These are phyloP conservation scores for Sorex araneus DNA, from an alignment of 2,113 vertebrate genomes.

Conservation along the genomic window DNA sequence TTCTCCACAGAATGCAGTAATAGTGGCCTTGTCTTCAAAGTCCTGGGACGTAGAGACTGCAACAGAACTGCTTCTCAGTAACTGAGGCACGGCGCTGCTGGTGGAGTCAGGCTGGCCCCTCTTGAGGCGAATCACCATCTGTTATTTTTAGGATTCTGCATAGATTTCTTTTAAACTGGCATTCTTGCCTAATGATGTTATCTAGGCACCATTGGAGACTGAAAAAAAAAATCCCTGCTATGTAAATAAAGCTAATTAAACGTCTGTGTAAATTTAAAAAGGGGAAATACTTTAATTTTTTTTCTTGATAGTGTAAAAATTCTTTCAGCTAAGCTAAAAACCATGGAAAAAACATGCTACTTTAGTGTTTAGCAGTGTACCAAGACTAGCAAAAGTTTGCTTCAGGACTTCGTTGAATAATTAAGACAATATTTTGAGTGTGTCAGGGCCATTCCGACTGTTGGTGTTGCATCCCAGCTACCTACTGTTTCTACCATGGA, in stretches of 20 bases:
- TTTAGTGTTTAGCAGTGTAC: slow-evolving; percentile 91
- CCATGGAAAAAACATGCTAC: slow-evolving; percentile 88
- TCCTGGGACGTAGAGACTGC: slow-evolving; percentile 99
- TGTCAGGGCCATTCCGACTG: slow-evolving; percentile 88
- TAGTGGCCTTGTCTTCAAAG: slow-evolving; percentile 99
- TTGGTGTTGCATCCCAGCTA: slow-evolving; percentile 90
- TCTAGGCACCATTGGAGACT: slow-evolving; percentile 93
- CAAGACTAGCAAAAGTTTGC: slow-evolving; percentile 90
- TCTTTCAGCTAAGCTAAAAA: slow-evolving; percentile 93
- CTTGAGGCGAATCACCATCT: slow-evolving; percentile 91
- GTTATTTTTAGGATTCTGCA: slow-evolving; percentile 94
- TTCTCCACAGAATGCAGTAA: slow-evolving; percentile 96
- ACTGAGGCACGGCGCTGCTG: slow-evolving; percentile 93
- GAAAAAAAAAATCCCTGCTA: slow-evolving; percentile 90
- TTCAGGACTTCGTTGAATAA: slow-evolving; percentile 90
- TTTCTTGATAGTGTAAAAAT: slow-evolving; percentile 95
- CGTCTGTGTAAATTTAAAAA: slow-evolving; percentile 96
- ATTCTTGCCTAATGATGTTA: slow-evolving; percentile 92
- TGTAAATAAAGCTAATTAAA: slow-evolving; percentile 99
- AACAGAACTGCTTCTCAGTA: slow-evolving; percentile 99
- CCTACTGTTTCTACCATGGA: slow-evolving; percentile 90
- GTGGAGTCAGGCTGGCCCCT: slow-evolving; percentile 89
- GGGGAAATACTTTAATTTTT: slow-evolving; percentile 95
- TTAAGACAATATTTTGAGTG: slow-evolving; percentile 88
- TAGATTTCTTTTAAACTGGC: slow-evolving; percentile 93